Evolutionary conservation across 2,113 vertebrate species (phyloP), one percentile per base, ranked within the genome.

Genomic region (Nothoprocta pentlandii): DNA sequence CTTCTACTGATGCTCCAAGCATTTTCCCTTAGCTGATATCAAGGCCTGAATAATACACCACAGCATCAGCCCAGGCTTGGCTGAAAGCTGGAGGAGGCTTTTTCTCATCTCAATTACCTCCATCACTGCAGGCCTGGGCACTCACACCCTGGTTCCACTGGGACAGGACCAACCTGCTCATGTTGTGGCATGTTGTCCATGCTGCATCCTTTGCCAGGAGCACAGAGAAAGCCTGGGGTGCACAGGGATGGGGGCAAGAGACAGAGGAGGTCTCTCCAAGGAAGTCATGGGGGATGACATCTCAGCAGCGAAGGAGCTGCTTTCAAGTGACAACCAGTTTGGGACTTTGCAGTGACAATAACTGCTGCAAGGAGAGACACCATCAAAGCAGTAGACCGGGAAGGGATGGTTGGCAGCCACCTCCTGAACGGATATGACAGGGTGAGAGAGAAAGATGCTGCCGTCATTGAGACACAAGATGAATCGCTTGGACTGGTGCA

Each of bases 1-100:
- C 23, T 71, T 44, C 19, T 1, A 80, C 20, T 0, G 1, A 26
- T 15, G 44, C 56, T 67, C 34, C 42, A 0, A 0, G 8, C 21
- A 59, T 66, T 77, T 80, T 86, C 46, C 62, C 41, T 47, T 80
- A 39, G 36, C 36, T 39, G 36, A 39, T 39, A 90, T 30, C 30
- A 70, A 59, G 32, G 10, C 15, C 42, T n/a, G 47, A 78, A 26
- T 25, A 61, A 63, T 9, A 42, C 34, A 36, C 11, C n/a, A 36
- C 54, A 30, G 28, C 54, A 56, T 56, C 28, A 6, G 16, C 28
- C 54, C 28, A 56, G 28, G 9, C 16, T 58, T 32, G 54, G 54
- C 54, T 58, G 28, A 16, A 30, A 32, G 28, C 30, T 32, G 54
- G 54, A 30, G 20, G 10, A 51, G 21, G 21, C 67, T 34, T 49